Evolutionary conservation across 2,113 vertebrate species (phyloP).

Genomic region (Sisor rabdophorus): DNA sequence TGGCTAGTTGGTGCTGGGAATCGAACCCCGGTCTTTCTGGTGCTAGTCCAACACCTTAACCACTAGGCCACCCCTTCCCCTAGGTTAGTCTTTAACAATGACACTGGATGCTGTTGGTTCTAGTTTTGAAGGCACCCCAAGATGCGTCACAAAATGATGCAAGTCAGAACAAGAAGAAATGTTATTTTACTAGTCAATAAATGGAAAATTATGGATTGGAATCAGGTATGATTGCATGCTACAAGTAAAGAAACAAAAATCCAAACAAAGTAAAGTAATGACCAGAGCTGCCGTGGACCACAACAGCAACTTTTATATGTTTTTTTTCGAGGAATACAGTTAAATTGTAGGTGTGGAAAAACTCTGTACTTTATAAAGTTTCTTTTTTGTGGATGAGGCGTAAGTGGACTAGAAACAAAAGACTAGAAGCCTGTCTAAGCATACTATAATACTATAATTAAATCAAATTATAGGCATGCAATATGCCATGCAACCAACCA

Average conservation of each 20-base stretch:
- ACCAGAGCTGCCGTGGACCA: slow-evolving; percentile 43
- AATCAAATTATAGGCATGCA: slow-evolving; percentile 26
- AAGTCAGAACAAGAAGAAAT: background rate
- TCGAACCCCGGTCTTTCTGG: no score
- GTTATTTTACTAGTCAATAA: slow-evolving; percentile 20
- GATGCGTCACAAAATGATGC: background rate
- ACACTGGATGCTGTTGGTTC: background rate
- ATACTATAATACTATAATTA: slow-evolving; percentile 38
- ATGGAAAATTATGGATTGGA: slow-evolving; percentile 45
- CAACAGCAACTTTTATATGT: slow-evolving; percentile 30
- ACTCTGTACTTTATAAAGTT: slow-evolving; percentile 17
- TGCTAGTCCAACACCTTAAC: no score
- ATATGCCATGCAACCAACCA: slow-evolving; percentile 50
- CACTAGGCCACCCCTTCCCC: no score
- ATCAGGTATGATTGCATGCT: slow-evolving; percentile 46
- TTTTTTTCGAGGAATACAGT: slow-evolving; percentile 21
- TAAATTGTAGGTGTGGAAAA: slow-evolving; percentile 21
- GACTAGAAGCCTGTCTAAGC: slow-evolving; percentile 36
- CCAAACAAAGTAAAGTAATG: slow-evolving; percentile 48
- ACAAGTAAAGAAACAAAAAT: slow-evolving; percentile 7
- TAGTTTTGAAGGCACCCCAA: background rate
- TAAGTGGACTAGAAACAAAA: slow-evolving; percentile 23
- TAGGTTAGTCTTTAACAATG: no score
- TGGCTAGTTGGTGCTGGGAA: no score
- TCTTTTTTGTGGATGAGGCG: slow-evolving; percentile 9